Evolutionary conservation across 2,888 invertebrate genomes (phyloP).

Genomic region (Lucinisca nassula): DNA sequence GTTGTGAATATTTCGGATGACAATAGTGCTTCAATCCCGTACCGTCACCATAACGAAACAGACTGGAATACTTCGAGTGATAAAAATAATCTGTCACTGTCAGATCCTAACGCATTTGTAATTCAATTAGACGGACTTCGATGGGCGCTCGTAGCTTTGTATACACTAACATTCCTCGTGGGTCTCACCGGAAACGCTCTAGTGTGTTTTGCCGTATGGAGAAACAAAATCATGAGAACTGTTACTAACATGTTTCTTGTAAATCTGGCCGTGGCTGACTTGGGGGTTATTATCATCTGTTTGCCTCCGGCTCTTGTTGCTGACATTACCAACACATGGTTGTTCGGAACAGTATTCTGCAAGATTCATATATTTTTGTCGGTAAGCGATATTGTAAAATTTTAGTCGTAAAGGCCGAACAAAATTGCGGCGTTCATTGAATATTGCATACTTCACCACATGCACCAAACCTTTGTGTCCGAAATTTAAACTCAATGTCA

Average conservation of each 20-base stretch:
- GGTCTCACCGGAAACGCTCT: conserved; percentile 95
- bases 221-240: conserved; percentile 96
- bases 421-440: too few species aligned
- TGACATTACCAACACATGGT: conserved; percentile 98
- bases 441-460: too few species aligned
- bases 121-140: background rate
- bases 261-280: conserved; percentile 95
- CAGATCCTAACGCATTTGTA: background rate
- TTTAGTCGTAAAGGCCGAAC: too few species aligned
- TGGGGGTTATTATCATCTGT: conserved; percentile 96
- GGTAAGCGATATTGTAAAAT: too few species aligned
- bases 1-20: background rate
- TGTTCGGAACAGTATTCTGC: conserved; percentile 95
- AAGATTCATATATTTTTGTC: conserved; percentile 96
- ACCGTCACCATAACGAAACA: background rate
- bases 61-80: too few species aligned
- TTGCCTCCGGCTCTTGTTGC: conserved; percentile 95
- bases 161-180: conserved; percentile 93
- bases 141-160: conserved; percentile 93
- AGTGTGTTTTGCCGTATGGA: conserved; percentile 95
- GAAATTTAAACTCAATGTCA: too few species aligned
- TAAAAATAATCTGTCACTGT: too few species aligned
- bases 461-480: too few species aligned
- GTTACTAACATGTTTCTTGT: conserved; percentile 98
- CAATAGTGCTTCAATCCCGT: background rate